Evolutionary conservation across 2,113 vertebrate genomes (phyloP), one percentile per base, ranked within the genome.

Genomic region (Anoplopoma fimbria): DNA sequence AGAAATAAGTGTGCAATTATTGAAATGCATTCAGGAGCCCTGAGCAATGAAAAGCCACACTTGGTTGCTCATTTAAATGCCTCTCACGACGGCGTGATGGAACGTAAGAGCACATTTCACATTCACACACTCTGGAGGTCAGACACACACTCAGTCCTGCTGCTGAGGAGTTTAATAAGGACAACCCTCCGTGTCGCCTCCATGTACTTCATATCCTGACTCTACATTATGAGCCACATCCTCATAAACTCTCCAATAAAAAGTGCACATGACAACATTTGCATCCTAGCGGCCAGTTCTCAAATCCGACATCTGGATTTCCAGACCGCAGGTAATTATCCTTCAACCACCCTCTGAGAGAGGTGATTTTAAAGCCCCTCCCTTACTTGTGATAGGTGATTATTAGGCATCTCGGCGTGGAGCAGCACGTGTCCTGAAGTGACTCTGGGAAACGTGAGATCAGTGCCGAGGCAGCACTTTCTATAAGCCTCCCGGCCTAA

Each of bases 391-490:
- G 55, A 53, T 33, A 60, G 69, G 78, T 69, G 69, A 90, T 91
- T 71, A 88, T 75, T 7, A 60, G 77, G 67, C 25, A 45, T 55
- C 71, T 69, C 62, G 25, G 77, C 9, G 6, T 6, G 63, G 83
- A 72, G 75, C 33, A 8, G 78, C 82, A 82, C 38, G 17, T 85
- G 84, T 85, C 81, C 82, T 60, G 25, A 71, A 33, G 80, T 45
- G 82, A 88, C 78, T 83, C 36, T 9, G 21, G 70, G 69, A 87
- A 86, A 84, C 25, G 40, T 81, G 81, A 90, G 86, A 74, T 71
- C 51, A 62, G 49, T 61, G 75, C 89, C 10, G 68, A 86, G 77
- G 79, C 87, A 90, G 91, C 90, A 80, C 69, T 90, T n/a, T 85
- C 77, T 42, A 21, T 53, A 81, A 84, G 81, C 77, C 69, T 73